phyloP scores from a whole-genome alignment of 2,888 invertebrate species.

The Microctonus aethiopoides region DNA sequence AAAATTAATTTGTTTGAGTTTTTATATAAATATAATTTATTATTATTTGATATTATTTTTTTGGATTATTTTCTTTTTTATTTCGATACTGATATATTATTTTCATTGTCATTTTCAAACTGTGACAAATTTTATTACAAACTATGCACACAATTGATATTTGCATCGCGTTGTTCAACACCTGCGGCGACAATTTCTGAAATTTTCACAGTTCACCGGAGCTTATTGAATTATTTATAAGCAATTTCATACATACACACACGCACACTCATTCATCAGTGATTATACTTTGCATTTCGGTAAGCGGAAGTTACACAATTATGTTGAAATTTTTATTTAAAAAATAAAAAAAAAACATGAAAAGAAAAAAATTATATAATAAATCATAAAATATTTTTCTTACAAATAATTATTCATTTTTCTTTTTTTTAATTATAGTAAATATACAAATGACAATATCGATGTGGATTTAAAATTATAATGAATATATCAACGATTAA shows the following conservation, averaged over 20 bases:
- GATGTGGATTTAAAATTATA: background rate
- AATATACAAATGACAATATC: background rate
- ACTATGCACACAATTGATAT: background rate
- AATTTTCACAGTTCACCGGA: slow-evolving; percentile 14
- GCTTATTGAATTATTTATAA: slow-evolving; percentile 35
- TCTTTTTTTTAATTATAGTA: background rate
- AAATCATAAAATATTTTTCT: background rate
- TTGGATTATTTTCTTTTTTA: too few relatives aligned
- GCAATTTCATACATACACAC: background rate
- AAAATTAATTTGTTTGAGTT: too few relatives aligned
- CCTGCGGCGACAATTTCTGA: background rate
- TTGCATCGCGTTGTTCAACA: slow-evolving; percentile 2
- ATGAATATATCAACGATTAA: background rate
- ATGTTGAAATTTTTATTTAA: background rate
- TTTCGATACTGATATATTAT: background rate
- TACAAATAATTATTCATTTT: background rate
- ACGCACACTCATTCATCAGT: background rate
- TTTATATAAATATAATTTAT: too few relatives aligned
- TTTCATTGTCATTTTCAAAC: background rate
- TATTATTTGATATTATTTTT: too few relatives aligned
- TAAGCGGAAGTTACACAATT: slow-evolving; percentile 4
- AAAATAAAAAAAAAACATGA: background rate
- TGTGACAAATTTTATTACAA: background rate
- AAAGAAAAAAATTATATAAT: background rate
- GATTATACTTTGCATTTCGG: slow-evolving; percentile 25